Conservation (phyloP, 2,797 vertebrate species). For the Hippopotamyrus pictus region DNA sequence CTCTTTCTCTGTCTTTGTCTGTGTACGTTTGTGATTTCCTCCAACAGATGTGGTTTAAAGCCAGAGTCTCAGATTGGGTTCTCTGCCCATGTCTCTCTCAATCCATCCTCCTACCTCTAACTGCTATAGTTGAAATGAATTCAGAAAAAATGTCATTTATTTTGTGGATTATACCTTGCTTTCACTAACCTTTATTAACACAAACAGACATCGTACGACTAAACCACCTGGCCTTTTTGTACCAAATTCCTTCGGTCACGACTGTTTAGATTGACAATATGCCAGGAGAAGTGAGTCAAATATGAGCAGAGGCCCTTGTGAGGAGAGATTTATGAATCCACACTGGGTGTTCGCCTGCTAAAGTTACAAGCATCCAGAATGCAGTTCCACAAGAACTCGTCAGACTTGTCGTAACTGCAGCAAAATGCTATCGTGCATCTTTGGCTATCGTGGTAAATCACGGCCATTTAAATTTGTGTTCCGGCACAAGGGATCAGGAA, state of each 20-base stretch:
- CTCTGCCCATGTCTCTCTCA: neutral
- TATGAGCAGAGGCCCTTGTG: neutral
- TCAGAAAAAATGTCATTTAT: neutral
- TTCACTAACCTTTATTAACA: neutral
- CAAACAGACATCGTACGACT: neutral
- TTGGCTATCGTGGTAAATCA: slow-evolving; percentile 2
- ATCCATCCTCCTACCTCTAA: neutral
- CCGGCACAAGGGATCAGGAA: neutral
- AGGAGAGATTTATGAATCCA: neutral
- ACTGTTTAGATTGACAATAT: neutral
- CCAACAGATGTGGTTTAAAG: neutral
- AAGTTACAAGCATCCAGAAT: neutral
- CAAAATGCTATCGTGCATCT: neutral
- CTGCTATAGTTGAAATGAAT: neutral
- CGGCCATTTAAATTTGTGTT: neutral
- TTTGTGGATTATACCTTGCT: neutral
- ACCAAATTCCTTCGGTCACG: neutral
- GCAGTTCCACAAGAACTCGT: neutral
- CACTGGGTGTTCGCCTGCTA: neutral
- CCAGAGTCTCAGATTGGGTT: neutral
- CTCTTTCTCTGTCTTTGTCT: slow-evolving; percentile 1
- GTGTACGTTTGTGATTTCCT: neutral
- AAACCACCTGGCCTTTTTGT: neutral
- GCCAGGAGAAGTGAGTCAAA: neutral
- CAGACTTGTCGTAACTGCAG: neutral